phyloP scores from a whole-genome alignment of 2,888 invertebrate species.

The Stenodema calcarata region DNA sequence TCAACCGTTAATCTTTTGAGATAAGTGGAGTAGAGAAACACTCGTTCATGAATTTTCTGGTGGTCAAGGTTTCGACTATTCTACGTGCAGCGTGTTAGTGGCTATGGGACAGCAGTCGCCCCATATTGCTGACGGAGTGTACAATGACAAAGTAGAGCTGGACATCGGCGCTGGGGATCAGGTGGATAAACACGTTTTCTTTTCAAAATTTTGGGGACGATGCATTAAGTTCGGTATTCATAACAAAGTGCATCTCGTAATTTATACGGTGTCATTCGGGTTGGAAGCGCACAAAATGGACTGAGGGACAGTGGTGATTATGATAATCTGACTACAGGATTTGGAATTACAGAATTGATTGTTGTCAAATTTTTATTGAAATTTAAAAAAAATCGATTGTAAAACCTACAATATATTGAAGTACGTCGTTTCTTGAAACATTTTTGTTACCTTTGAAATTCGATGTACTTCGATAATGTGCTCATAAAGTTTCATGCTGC shows the following conservation, averaged over 20 bases:
- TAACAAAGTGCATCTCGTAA: background rate
- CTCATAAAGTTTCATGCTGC: no score
- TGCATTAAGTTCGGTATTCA: background rate
- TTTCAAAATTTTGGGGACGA: background rate
- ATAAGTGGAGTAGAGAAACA: background rate
- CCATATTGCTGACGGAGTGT: slow-evolving; percentile 95
- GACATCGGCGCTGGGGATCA: slow-evolving; percentile 98
- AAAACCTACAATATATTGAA: no score
- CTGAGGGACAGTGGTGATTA: no score
- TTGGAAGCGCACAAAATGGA: background rate
- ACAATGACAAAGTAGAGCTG: slow-evolving; percentile 82
- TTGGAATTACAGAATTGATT: no score
- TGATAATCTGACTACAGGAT: no score
- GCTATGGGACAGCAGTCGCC: slow-evolving; percentile 96
- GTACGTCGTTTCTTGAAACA: no score
- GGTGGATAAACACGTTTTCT: slow-evolving; percentile 62
- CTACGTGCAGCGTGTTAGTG: slow-evolving; percentile 97
- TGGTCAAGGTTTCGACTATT: slow-evolving; percentile 94
- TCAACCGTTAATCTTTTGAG: no score
- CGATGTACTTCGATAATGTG: no score
- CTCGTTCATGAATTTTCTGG: background rate
- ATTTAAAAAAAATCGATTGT: no score
- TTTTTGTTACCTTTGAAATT: no score
- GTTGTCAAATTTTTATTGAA: no score
- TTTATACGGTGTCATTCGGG: background rate